A percentile compares a stretch with the other conserved stretches of the same genome.
phyloP scores from a whole-genome alignment of 2,888 invertebrate species.

The Agapostemon virescens region DNA sequence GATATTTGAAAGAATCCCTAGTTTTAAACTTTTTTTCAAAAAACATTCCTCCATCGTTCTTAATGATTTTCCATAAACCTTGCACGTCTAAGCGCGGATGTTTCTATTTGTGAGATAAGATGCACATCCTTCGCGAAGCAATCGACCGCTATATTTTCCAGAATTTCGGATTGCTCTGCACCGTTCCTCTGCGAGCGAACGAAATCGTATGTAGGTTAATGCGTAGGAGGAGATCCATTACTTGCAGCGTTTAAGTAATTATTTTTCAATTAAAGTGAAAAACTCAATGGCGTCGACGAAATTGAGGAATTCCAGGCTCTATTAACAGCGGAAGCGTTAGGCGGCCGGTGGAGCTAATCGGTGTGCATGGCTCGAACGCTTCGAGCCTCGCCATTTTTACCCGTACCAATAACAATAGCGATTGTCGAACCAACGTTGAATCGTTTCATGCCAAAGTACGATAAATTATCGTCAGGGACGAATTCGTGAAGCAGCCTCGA shows the following conservation, averaged over 20 bases:
- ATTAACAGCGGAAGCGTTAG: conserved; percentile 15
- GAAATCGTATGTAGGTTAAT: conserved; percentile 52
- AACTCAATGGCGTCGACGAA: conserved; percentile 29
- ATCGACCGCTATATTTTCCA: background rate
- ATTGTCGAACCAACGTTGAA: conserved; percentile 2
- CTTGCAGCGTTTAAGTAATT: conserved; percentile 50
- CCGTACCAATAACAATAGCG: conserved; percentile 2
- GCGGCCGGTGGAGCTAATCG: conserved; percentile 4
- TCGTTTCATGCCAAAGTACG: conserved; percentile 17
- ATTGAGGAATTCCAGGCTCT: conserved; percentile 34
- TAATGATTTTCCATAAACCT: background rate
- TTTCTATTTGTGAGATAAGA: background rate
- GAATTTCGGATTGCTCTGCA: background rate
- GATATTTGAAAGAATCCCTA: no score
- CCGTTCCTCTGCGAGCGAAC: background rate
- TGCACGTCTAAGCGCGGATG: background rate
- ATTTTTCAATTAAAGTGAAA: conserved; percentile 53
- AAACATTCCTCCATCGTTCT: background rate
- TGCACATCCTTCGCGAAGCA: background rate
- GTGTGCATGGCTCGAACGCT: background rate
- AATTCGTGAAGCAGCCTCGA: conserved; percentile 14
- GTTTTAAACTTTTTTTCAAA: no score
- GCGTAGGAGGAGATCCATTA: conserved; percentile 44
- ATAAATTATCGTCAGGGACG: conserved; percentile 34
- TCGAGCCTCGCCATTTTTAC: background rate